These are phyloP conservation scores for Gallirallus australis DNA, from an alignment of 2,797 vertebrate genomes.

Conservation along the genomic window DNA sequence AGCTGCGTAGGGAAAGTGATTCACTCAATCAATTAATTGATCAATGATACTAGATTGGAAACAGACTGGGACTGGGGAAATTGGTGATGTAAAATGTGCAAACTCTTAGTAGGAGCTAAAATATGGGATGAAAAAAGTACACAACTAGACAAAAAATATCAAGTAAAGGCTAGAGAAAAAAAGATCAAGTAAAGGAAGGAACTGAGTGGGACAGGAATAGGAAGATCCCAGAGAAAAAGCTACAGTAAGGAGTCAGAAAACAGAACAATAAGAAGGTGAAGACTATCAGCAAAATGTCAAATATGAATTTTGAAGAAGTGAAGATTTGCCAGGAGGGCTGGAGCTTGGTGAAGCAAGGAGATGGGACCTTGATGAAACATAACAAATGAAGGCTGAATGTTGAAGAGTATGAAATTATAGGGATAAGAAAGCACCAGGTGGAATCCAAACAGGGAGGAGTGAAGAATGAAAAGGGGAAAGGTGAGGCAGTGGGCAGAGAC, in stretches of 20 bases:
- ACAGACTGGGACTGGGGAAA: background rate
- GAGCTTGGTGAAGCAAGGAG: background rate
- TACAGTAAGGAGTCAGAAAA: background rate
- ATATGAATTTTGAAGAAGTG: background rate
- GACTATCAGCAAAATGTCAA: background rate
- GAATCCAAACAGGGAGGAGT: background rate
- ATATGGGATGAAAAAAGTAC: background rate
- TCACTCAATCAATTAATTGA: background rate
- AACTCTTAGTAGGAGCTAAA: background rate
- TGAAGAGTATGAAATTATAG: background rate
- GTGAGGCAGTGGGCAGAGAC: background rate
- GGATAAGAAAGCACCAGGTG: background rate
- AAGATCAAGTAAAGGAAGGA: background rate
- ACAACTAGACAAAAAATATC: background rate
- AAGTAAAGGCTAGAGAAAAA: background rate
- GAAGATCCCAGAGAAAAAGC: background rate
- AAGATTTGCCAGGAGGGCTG: background rate
- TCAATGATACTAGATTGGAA: background rate
- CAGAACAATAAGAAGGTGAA: background rate
- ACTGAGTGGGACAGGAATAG: background rate
- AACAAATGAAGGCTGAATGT: background rate
- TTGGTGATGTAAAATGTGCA: background rate
- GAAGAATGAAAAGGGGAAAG: background rate
- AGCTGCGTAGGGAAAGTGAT: background rate
- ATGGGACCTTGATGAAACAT: background rate